Evolutionary conservation across 2,888 invertebrate genomes (phyloP).

Genomic region (Colostygia pectinataria): DNA sequence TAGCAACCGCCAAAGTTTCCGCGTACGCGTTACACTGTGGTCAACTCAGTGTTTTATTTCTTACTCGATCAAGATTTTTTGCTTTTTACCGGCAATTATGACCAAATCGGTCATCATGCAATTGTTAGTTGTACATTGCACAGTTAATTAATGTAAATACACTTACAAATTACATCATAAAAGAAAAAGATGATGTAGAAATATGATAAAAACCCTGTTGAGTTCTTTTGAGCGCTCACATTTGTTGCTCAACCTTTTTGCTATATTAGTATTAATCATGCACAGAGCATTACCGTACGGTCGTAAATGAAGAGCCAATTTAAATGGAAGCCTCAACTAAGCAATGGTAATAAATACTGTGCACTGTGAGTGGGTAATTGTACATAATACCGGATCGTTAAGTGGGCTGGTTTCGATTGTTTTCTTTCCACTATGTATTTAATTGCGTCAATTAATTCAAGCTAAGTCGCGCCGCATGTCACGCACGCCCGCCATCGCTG

Average conservation of each 20-base stretch:
- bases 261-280: constrained; percentile 12
- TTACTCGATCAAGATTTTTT: constrained; percentile 16
- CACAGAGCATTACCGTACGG: constrained; percentile 22
- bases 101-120: constrained; percentile 16
- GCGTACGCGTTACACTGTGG: no score
- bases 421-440: constrained; percentile 73
- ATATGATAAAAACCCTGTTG: constrained; percentile 1
- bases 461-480: constrained; percentile 65
- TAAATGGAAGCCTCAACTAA: constrained; percentile 48
- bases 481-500: constrained; percentile 48
- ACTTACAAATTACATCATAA: constrained; percentile 8
- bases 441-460: constrained; percentile 77
- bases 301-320: constrained; percentile 42
- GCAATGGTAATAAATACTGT: constrained; percentile 51
- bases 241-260: constrained; percentile 8
- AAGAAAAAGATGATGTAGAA: constrained; percentile 2
- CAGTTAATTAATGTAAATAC: constrained; percentile 7
- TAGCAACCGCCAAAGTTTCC: no score
- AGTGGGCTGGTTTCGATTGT: constrained; percentile 65
- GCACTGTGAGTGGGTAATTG: constrained; percentile 61
- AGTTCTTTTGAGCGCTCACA: constrained; percentile 2
- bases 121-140: constrained; percentile 4
- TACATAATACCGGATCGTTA: constrained; percentile 63
- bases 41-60: no score
- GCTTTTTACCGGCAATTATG: constrained; percentile 15